Conservation (phyloP, 1,140 invertebrate genomes). For the Callitettix versicolor region DNA sequence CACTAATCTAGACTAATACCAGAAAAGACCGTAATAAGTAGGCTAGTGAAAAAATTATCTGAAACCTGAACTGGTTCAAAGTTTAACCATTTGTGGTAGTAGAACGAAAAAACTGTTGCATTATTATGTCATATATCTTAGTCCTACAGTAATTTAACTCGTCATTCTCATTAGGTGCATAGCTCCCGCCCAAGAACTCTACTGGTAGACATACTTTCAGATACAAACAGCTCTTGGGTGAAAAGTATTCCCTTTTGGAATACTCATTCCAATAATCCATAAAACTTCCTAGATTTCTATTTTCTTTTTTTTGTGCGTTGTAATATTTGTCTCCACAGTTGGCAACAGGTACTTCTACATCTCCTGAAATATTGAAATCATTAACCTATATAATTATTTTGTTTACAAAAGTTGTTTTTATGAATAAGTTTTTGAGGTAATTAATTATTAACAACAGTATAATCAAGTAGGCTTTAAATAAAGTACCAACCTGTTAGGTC, state of each 20-base stretch:
- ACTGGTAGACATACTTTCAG: slow-evolving; percentile 19
- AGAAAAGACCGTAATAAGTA: background rate
- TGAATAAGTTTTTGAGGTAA: no score
- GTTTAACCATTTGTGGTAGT: background rate
- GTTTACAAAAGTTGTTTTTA: no score
- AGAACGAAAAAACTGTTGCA: background rate
- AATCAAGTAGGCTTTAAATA: no score
- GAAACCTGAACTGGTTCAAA: background rate
- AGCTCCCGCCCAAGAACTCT: no score
- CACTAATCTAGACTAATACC: no score
- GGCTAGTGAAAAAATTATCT: background rate
- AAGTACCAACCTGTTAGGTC: no score
- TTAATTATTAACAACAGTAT: no score
- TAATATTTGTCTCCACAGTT: slow-evolving; percentile 62
- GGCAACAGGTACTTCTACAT: slow-evolving; percentile 56
- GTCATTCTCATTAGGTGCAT: no score
- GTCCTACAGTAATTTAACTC: background rate
- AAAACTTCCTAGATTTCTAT: slow-evolving; percentile 55
- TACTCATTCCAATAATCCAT: slow-evolving; percentile 53
- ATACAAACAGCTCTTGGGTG: slow-evolving; percentile 11
- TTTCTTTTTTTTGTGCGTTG: slow-evolving; percentile 58
- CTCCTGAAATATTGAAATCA: slow-evolving; percentile 40
- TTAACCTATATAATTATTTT: no score
- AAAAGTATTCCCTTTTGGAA: slow-evolving; percentile 33
- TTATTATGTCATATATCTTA: background rate